Percentiles rank a stretch among this genome's conserved stretches.
Evolutionary conservation across 2,113 vertebrate genomes (phyloP).

Genomic region (Sebastes fasciatus): DNA sequence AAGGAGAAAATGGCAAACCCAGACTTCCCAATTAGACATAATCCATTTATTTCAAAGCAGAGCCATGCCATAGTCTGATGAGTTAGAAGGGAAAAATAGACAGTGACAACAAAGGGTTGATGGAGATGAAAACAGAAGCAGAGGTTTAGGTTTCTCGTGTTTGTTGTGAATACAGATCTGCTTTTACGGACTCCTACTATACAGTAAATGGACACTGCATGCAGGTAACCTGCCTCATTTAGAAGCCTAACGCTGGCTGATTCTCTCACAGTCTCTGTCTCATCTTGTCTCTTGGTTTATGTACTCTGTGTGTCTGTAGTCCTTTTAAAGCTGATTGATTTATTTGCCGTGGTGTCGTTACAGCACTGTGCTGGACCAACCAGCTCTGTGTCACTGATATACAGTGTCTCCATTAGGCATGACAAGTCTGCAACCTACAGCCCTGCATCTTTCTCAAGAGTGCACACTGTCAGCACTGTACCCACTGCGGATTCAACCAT

Average conservation of each 20-base stretch:
- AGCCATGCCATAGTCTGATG: constrained; percentile 34
- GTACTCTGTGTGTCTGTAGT: constrained; percentile 49
- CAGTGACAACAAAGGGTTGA: constrained; percentile 17
- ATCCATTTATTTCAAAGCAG: constrained; percentile 71
- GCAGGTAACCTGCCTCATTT: constrained; percentile 34
- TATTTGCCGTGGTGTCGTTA: constrained; percentile 62
- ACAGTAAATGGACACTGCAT: constrained; percentile 11
- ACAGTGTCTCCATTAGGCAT: constrained; percentile 53
- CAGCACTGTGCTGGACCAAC: constrained; percentile 39
- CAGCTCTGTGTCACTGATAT: constrained; percentile 52
- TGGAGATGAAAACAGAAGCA: constrained; percentile 22
- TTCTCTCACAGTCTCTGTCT: constrained; percentile 25
- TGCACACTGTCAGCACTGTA: background rate
- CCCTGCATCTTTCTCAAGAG: constrained; percentile 7
- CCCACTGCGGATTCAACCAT: background rate
- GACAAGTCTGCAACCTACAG: constrained; percentile 18
- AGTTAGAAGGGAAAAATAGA: constrained; percentile 46
- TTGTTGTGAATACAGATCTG: constrained; percentile 15
- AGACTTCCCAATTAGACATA: constrained; percentile 70
- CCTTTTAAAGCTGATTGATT: constrained; percentile 68
- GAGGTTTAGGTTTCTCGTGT: constrained; percentile 25
- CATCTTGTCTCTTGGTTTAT: constrained; percentile 45
- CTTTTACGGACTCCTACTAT: background rate
- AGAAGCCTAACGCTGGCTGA: background rate
- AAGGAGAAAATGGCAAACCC: constrained; percentile 63